Percentiles rank a stretch among this genome's conserved stretches.
These are phyloP conservation scores for Vicugna pacos DNA, from an alignment of 2,113 vertebrate genomes.

Conservation along the genomic window DNA sequence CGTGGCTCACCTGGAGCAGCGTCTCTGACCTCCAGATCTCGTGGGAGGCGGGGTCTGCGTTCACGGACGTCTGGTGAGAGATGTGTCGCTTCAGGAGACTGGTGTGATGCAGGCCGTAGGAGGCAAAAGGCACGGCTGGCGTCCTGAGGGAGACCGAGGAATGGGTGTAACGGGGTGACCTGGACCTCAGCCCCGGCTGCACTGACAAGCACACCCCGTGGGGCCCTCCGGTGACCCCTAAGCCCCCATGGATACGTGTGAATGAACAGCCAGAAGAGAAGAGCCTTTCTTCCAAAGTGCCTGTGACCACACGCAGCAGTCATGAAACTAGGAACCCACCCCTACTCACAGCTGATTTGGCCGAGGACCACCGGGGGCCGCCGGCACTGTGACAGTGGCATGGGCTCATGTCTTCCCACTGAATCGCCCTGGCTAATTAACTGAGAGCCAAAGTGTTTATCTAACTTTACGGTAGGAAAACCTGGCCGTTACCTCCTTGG, in stretches of 20 bases:
- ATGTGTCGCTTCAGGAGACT: constrained; percentile 96
- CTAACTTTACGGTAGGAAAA: background rate
- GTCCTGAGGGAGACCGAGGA: constrained; percentile 82
- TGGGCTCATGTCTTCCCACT: background rate
- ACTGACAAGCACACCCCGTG: background rate
- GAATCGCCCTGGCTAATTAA: background rate
- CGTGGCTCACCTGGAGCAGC: constrained; percentile 88
- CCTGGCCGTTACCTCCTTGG: background rate
- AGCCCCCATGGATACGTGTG: background rate
- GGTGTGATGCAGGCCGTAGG: constrained; percentile 93
- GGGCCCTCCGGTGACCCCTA: background rate
- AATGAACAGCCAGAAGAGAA: background rate
- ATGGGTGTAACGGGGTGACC: background rate
- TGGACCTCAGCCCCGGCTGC: background rate
- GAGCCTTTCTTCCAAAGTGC: background rate
- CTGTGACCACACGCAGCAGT: no score
- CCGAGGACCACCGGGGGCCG: background rate
- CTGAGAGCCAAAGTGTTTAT: background rate
- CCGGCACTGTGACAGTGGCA: background rate
- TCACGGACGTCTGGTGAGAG: constrained; percentile 96
- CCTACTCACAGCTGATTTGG: background rate
- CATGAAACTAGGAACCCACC: background rate
- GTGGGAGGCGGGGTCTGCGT: constrained; percentile 95
- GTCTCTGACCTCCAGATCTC: constrained; percentile 99
- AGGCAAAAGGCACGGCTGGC: constrained; percentile 91